Evolutionary conservation across 1,140 invertebrate genomes (phyloP).

Genomic region (Diachasma alloeum): DNA sequence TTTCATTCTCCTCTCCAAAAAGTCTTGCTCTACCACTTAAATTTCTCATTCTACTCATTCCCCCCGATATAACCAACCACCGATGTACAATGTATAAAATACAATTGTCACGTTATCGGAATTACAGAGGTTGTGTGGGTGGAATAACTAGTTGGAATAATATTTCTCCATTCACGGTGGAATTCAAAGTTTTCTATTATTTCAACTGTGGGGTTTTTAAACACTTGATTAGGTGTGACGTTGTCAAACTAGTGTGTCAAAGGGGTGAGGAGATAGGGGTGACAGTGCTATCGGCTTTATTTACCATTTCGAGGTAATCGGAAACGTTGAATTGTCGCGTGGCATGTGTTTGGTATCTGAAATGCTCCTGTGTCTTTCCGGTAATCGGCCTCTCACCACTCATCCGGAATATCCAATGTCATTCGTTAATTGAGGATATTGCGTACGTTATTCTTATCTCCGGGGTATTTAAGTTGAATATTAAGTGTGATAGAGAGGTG

Average conservation of each 20-base stretch:
- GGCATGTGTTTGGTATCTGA: background rate
- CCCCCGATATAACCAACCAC: background rate
- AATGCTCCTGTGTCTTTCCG: background rate
- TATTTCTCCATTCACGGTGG: background rate
- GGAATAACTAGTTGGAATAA: background rate
- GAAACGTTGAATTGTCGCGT: background rate
- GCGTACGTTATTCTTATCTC: background rate
- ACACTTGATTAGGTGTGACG: background rate
- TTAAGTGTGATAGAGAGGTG: background rate
- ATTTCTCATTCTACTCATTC: background rate
- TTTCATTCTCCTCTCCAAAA: background rate
- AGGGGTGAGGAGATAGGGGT: background rate
- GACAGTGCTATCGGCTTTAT: background rate
- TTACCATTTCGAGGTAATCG: background rate
- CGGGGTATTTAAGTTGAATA: background rate
- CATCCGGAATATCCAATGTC: constrained; percentile 11
- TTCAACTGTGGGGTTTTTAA: background rate
- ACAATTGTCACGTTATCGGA: background rate
- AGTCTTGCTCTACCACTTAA: background rate
- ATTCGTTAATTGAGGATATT: constrained; percentile 20
- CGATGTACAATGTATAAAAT: background rate
- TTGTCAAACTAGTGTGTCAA: background rate
- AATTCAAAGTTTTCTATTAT: background rate
- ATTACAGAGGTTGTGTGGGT: background rate
- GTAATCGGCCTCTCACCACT: constrained; percentile 9